Percentiles rank a stretch among this genome's conserved stretches.
Evolutionary conservation across 2,797 vertebrate species (phyloP).

Genomic region (Champsocephalus esox): DNA sequence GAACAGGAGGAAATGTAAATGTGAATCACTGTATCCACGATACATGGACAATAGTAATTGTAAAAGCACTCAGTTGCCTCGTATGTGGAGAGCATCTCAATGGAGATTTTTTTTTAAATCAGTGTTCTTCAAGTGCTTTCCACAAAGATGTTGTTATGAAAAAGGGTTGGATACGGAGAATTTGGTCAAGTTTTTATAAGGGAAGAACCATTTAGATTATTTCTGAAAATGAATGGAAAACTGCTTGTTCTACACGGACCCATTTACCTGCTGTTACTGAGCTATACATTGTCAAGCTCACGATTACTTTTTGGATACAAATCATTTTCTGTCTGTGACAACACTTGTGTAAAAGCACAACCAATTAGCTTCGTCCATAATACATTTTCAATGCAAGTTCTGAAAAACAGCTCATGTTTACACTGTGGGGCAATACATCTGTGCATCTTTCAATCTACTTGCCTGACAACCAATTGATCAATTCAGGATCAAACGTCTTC

Average conservation of each 20-base stretch:
- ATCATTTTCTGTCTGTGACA: neutral
- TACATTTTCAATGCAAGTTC: neutral
- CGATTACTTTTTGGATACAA: neutral
- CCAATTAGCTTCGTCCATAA: neutral
- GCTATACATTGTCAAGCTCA: neutral
- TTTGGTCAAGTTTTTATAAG: neutral
- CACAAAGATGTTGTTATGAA: neutral
- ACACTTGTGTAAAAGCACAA: neutral
- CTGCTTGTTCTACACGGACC: neutral
- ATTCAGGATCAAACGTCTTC: conserved; percentile 42
- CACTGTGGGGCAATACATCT: too few species aligned
- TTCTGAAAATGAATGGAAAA: neutral
- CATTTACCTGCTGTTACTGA: neutral
- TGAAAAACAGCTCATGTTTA: neutral
- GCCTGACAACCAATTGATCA: conserved; percentile 32
- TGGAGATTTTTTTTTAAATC: conserved; percentile 15
- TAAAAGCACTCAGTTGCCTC: neutral
- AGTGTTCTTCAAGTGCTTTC: neutral
- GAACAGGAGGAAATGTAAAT: neutral
- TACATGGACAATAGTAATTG: neutral
- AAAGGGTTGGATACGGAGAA: neutral
- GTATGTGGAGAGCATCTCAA: neutral
- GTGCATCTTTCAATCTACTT: too few species aligned
- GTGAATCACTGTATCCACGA: conserved; percentile 20
- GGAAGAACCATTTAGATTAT: neutral